Conservation (phyloP, 92 coral and sea anemone species). For the Palythoa heliodiscus region DNA sequence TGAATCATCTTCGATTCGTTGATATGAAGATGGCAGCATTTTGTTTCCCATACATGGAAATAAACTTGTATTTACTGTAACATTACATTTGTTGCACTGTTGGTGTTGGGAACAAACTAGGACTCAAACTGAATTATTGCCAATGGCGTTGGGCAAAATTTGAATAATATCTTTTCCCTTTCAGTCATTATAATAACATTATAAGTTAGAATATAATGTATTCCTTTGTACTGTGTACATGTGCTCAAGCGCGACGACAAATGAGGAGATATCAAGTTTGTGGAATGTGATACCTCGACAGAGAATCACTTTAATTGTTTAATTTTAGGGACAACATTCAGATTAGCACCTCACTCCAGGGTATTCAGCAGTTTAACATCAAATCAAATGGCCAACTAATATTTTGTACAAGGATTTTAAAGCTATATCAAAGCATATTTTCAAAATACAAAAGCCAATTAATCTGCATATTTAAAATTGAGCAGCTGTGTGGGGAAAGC, state of each 20-base stretch:
- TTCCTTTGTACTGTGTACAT: slow-evolving; percentile 28
- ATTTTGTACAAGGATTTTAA: no score
- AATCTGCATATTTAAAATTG: no score
- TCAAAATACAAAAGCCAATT: no score
- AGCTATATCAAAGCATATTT: no score
- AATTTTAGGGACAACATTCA: no score
- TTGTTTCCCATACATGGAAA: neutral
- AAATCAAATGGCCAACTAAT: no score
- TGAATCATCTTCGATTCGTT: slow-evolving; percentile 70
- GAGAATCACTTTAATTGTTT: no score
- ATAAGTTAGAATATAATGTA: neutral
- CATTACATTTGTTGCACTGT: neutral
- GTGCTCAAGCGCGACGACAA: slow-evolving; percentile 20
- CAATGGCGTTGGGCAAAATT: neutral
- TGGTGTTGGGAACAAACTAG: neutral
- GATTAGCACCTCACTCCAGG: no score
- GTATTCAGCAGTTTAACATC: no score
- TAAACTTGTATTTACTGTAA: neutral
- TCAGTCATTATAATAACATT: slow-evolving; percentile 22
- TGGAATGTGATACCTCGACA: neutral
- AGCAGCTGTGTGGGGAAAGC: no score
- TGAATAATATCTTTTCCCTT: slow-evolving; percentile 17
- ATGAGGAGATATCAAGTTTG: neutral
- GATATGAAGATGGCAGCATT: slow-evolving; percentile 80
- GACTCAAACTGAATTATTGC: neutral